Percentiles rank a stretch among this genome's conserved stretches.
phyloP scores from a whole-genome alignment of 2,797 vertebrate genomes.

The Vespertilio murinus region DNA sequence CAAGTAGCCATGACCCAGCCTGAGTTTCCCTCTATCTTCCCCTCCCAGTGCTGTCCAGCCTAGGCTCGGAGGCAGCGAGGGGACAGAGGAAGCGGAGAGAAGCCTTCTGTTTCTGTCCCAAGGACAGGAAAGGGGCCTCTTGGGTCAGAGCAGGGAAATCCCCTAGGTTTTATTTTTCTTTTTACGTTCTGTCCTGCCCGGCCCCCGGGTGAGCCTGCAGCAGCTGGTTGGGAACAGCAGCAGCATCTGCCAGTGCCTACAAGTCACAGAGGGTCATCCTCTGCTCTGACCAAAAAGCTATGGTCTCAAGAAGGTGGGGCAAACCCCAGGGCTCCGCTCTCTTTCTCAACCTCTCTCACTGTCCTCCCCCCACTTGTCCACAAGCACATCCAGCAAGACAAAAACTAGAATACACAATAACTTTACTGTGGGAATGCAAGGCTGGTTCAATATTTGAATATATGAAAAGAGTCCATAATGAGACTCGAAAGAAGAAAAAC shows the following conservation, averaged over 20 bases:
- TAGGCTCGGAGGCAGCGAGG: background rate
- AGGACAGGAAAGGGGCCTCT: background rate
- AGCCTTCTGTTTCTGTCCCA: background rate
- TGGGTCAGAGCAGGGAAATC: background rate
- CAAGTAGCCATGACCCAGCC: background rate
- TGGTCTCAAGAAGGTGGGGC: background rate
- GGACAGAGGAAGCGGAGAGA: background rate
- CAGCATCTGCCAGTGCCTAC: background rate
- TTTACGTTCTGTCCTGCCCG: background rate
- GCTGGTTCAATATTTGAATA: background rate
- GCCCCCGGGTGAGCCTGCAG: background rate
- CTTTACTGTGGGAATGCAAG: background rate
- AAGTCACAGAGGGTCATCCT: fast-evolving
- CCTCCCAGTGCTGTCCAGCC: background rate
- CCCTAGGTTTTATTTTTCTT: background rate
- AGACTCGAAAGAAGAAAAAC: background rate
- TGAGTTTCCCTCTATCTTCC: background rate
- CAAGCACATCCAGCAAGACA: background rate
- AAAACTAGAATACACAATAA: background rate
- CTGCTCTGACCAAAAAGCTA: background rate
- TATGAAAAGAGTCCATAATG: background rate
- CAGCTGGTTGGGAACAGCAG: too few species aligned
- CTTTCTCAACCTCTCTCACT: background rate
- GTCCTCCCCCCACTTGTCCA: background rate
- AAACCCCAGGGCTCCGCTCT: background rate